Conservation (phyloP, 1,140 invertebrate genomes). For the Trachelipus rathkii region DNA sequence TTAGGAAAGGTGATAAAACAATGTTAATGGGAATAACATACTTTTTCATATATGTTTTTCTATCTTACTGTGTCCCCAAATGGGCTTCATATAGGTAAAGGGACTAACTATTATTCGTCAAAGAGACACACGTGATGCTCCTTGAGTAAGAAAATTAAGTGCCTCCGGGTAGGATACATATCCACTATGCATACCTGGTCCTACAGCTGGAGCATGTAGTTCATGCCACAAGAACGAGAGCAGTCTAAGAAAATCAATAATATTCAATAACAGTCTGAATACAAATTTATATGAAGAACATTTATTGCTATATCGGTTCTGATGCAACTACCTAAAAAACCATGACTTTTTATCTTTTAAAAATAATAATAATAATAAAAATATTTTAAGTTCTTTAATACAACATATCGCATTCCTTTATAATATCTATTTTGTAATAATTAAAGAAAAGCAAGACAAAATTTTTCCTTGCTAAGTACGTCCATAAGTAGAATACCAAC, state of each 20-base stretch:
- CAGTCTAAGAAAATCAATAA: constrained; percentile 52
- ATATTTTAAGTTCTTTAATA: too few relatives aligned
- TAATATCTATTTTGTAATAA: too few relatives aligned
- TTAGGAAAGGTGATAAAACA: too few relatives aligned
- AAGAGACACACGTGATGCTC: constrained; percentile 57
- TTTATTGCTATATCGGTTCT: too few relatives aligned
- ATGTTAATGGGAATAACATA: constrained; percentile 46
- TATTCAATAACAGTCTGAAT: too few relatives aligned
- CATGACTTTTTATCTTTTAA: too few relatives aligned
- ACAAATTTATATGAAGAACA: too few relatives aligned
- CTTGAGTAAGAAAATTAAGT: constrained; percentile 61
- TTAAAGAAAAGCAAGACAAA: too few relatives aligned
- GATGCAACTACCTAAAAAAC: too few relatives aligned
- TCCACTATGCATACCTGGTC: constrained; percentile 65
- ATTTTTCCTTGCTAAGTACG: constrained; percentile 63
- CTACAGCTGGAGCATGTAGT: constrained; percentile 66
- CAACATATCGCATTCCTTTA: too few relatives aligned
- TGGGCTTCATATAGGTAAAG: constrained; percentile 65
- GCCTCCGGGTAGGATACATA: constrained; percentile 66
- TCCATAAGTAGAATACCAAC: constrained; percentile 85
- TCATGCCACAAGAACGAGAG: constrained; percentile 63
- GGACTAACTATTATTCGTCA: constrained; percentile 66
- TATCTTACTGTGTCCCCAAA: constrained; percentile 86
- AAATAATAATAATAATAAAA: too few relatives aligned
- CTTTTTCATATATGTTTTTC: constrained; percentile 66